phyloP scores from a whole-genome alignment of 2,888 invertebrate genomes.

The Pomacea canaliculata region DNA sequence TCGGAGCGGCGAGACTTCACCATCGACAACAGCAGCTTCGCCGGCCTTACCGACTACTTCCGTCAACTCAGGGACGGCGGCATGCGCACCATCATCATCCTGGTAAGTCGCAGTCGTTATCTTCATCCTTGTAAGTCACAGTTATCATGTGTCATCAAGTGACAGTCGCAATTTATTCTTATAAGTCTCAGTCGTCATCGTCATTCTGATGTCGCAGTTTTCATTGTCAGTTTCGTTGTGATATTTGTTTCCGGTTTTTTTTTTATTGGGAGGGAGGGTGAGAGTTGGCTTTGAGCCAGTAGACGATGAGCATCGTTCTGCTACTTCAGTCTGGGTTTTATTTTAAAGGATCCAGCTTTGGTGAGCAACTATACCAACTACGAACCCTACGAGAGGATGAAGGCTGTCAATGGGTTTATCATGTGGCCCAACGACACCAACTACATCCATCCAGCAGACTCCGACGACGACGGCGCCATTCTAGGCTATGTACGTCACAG shows the following conservation, averaged over 20 bases:
- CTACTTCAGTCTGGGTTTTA: no score
- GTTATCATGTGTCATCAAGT: no score
- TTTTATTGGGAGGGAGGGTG: no score
- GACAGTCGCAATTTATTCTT: no score
- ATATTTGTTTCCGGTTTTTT: no score
- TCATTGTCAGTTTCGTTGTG: no score
- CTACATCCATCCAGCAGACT: conserved; percentile 40
- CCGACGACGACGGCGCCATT: conserved; percentile 46
- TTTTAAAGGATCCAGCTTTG: conserved; percentile 51
- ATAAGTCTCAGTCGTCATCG: no score
- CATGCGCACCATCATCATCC: conserved; percentile 59
- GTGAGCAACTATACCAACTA: conserved; percentile 52
- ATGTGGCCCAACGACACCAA: conserved; percentile 53
- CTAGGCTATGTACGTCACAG: conserved; percentile 58
- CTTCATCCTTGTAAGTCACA: conserved; percentile 53
- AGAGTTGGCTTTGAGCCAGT: no score
- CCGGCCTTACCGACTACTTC: conserved; percentile 56
- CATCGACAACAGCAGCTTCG: conserved; percentile 50
- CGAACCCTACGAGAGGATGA: conserved; percentile 54
- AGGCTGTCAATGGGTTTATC: conserved; percentile 52
- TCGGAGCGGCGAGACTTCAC: conserved; percentile 59
- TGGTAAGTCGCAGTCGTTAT: conserved; percentile 46
- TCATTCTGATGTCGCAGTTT: no score
- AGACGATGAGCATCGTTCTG: no score
- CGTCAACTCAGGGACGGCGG: conserved; percentile 49